These are phyloP conservation scores for Notolabrus celidotus DNA, from an alignment of 2,797 vertebrate species.

Conservation along the genomic window DNA sequence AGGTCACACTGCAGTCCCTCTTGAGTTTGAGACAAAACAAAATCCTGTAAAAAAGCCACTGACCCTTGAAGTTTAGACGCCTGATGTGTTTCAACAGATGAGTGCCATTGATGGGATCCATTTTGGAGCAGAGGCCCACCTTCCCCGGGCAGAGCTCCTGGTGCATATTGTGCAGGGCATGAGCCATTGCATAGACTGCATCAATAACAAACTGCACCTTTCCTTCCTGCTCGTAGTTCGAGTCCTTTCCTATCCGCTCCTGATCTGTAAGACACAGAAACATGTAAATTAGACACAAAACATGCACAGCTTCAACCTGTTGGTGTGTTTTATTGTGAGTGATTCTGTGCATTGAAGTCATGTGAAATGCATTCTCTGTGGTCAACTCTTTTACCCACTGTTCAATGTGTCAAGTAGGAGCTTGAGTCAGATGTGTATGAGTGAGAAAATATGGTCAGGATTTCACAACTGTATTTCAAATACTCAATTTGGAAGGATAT, in stretches of 20 bases:
- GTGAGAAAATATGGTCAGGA: neutral
- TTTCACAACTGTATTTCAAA: conserved; percentile 22
- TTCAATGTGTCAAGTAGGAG: conserved; percentile 23
- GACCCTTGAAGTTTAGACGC: conserved; percentile 95
- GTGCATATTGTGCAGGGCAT: conserved; percentile 96
- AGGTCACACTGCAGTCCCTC: neutral
- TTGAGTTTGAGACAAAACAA: neutral
- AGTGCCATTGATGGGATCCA: conserved; percentile 94
- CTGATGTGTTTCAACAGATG: conserved; percentile 97
- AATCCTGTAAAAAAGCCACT: conserved; percentile 46
- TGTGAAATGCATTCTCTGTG: neutral
- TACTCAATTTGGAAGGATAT: conserved; percentile 23
- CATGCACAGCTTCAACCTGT: neutral
- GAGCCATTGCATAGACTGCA: conserved; percentile 96
- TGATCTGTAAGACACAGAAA: conserved; percentile 86
- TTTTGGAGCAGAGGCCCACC: conserved; percentile 91
- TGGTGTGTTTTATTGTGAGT: no score
- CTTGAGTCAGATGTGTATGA: conserved; percentile 17
- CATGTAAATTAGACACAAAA: conserved; percentile 1
- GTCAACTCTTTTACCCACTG: conserved; percentile 7
- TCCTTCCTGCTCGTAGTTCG: conserved; percentile 95
- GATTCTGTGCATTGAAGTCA: neutral
- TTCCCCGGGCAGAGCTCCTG: conserved; percentile 92
- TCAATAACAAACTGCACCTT: conserved; percentile 99
- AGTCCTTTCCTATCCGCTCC: conserved; percentile 96